phyloP scores from a whole-genome alignment of 2,888 invertebrate genomes.

The Hydrotaea cyrtoneurina region DNA sequence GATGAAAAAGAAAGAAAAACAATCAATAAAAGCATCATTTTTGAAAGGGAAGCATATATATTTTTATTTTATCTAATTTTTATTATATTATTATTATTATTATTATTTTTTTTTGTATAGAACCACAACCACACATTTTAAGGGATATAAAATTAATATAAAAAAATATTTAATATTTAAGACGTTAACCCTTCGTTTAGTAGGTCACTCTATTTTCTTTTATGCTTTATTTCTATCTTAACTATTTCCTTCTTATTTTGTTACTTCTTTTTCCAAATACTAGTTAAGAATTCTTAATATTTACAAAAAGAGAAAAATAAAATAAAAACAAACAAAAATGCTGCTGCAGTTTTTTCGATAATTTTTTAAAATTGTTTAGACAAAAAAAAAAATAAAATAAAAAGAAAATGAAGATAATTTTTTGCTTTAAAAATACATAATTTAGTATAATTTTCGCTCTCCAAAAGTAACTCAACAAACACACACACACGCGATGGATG shows the following conservation, averaged over 20 bases:
- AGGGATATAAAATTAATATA: slow-evolving; percentile 34
- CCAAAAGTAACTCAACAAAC: slow-evolving; percentile 14
- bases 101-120: slow-evolving; percentile 31
- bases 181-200: slow-evolving; percentile 25
- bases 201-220: not conserved
- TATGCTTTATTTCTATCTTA: not conserved
- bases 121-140: slow-evolving; percentile 28
- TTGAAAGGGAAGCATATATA: slow-evolving; percentile 24
- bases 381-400: slow-evolving; percentile 13
- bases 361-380: slow-evolving; percentile 6
- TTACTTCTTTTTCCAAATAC: slow-evolving; percentile 34
- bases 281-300: slow-evolving; percentile 27
- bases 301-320: slow-evolving; percentile 35
- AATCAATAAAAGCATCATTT: not conserved
- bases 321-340: slow-evolving; percentile 35
- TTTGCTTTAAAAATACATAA: slow-evolving; percentile 50
- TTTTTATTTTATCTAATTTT: not conserved
- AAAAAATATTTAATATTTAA: slow-evolving; percentile 28
- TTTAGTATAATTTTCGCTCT: slow-evolving; percentile 17
- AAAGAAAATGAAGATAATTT: slow-evolving; percentile 25
- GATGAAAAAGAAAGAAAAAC: not conserved
- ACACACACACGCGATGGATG: slow-evolving; percentile 15
- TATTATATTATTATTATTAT: slow-evolving; percentile 14
- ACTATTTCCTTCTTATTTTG: slow-evolving; percentile 11
- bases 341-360: slow-evolving; percentile 57